A percentile compares a stretch with the other conserved stretches of the same genome.
Conservation (phyloP, 1,140 invertebrate species). For the Parapsyche elsis region DNA sequence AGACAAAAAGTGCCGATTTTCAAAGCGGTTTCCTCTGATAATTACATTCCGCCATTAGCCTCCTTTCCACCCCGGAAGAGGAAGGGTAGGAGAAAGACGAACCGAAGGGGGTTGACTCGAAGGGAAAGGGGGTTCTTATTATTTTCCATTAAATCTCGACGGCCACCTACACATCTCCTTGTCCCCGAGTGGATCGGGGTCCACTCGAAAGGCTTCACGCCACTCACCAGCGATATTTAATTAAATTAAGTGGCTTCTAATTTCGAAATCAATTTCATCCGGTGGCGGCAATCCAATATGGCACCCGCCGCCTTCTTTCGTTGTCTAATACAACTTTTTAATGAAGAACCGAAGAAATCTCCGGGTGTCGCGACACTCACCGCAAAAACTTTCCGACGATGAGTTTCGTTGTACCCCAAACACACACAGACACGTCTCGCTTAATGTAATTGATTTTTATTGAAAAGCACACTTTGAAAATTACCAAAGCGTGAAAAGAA, state of each 20-base stretch:
- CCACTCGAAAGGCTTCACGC: slow-evolving; percentile 29
- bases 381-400: not conserved
- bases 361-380: not conserved
- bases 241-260: slow-evolving; percentile 45
- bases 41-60: slow-evolving; percentile 34
- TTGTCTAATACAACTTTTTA: slow-evolving; percentile 40
- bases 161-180: not conserved
- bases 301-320: not conserved
- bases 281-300: slow-evolving; percentile 28
- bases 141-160: slow-evolving; percentile 37
- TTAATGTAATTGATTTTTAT: no score
- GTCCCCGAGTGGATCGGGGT: not conserved
- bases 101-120: not conserved
- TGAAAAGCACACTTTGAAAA: no score
- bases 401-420: no score
- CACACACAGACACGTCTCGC: no score
- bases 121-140: not conserved
- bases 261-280: slow-evolving; percentile 37
- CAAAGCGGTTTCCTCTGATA: slow-evolving; percentile 23
- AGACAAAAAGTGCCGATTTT: slow-evolving; percentile 34
- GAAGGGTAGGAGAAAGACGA: not conserved
- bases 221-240: slow-evolving; percentile 34
- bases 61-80: not conserved
- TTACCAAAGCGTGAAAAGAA: no score
- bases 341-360: slow-evolving; percentile 21